phyloP scores from a whole-genome alignment of 2,888 invertebrate genomes.

The Hemicrepidius hirtus region DNA sequence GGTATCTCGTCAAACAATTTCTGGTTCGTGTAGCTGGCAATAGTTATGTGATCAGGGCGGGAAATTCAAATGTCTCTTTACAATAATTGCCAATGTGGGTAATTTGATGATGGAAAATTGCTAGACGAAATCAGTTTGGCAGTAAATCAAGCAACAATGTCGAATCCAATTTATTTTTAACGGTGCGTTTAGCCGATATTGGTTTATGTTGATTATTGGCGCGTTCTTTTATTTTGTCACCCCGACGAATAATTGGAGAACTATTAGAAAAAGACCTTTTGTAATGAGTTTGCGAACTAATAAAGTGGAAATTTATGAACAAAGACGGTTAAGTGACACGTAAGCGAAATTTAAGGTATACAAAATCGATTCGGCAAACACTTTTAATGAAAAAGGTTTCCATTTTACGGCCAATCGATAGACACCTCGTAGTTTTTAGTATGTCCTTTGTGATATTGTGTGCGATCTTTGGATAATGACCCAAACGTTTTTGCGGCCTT shows the following conservation, averaged over 20 bases:
- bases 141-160: constrained; percentile 31
- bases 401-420: constrained; percentile 48
- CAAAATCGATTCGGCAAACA: constrained; percentile 51
- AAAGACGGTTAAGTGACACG: constrained; percentile 50
- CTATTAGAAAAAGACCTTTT: constrained; percentile 29
- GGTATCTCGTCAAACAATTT: too few relatives aligned
- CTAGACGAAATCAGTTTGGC: constrained; percentile 18
- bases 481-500: constrained; percentile 36
- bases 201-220: constrained; percentile 19
- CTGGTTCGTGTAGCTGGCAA: too few relatives aligned
- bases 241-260: constrained; percentile 36
- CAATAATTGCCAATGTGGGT: too few relatives aligned
- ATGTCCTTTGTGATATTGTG: constrained; percentile 40
- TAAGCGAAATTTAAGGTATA: constrained; percentile 50
- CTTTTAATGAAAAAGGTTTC: constrained; percentile 48
- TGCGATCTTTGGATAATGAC: constrained; percentile 42
- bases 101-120: constrained; percentile 10
- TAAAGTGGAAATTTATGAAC: constrained; percentile 49
- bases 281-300: constrained; percentile 49
- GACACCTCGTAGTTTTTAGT: constrained; percentile 34
- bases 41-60: too few relatives aligned
- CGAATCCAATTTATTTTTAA: constrained; percentile 23
- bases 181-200: constrained; percentile 8
- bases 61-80: too few relatives aligned
- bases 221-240: constrained; percentile 26